phyloP scores from a whole-genome alignment of 2,888 invertebrate species.

The Erpobdella octoculata region DNA sequence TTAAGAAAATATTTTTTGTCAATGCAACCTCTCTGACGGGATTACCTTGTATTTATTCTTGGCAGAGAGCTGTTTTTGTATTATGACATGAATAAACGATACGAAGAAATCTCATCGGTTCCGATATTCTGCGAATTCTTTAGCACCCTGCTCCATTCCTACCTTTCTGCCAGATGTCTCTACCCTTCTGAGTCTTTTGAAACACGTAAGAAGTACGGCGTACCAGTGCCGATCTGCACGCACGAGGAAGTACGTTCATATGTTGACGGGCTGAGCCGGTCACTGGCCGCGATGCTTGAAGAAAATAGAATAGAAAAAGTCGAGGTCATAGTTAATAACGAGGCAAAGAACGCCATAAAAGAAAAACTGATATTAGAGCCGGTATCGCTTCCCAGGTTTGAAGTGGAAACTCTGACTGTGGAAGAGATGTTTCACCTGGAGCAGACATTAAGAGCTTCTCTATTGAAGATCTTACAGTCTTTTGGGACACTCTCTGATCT shows the following conservation, averaged over 20 bases:
- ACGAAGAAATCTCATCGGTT: background rate
- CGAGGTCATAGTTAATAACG: background rate
- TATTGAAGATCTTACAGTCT: background rate
- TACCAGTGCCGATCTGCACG: constrained; percentile 3
- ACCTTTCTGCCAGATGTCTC: background rate
- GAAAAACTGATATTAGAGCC: constrained; percentile 8
- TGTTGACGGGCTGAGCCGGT: background rate
- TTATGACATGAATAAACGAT: background rate
- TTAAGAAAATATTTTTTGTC: too few relatives aligned
- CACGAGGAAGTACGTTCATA: background rate
- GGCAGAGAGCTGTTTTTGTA: too few relatives aligned
- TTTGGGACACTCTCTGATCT: background rate
- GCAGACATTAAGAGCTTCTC: background rate
- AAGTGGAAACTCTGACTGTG: background rate
- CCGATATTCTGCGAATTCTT: constrained; percentile 9
- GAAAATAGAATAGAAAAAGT: constrained; percentile 14
- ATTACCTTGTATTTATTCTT: too few relatives aligned
- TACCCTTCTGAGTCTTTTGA: constrained; percentile 2
- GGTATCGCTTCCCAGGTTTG: constrained; percentile 1
- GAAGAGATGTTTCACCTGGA: constrained; percentile 1
- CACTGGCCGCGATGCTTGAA: background rate
- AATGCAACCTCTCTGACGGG: too few relatives aligned
- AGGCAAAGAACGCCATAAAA: background rate
- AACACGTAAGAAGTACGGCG: constrained; percentile 9
- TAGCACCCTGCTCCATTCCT: background rate